Evolutionary conservation across 1,140 invertebrate genomes (phyloP).

Genomic region (Trachymyrmex septentrionalis): DNA sequence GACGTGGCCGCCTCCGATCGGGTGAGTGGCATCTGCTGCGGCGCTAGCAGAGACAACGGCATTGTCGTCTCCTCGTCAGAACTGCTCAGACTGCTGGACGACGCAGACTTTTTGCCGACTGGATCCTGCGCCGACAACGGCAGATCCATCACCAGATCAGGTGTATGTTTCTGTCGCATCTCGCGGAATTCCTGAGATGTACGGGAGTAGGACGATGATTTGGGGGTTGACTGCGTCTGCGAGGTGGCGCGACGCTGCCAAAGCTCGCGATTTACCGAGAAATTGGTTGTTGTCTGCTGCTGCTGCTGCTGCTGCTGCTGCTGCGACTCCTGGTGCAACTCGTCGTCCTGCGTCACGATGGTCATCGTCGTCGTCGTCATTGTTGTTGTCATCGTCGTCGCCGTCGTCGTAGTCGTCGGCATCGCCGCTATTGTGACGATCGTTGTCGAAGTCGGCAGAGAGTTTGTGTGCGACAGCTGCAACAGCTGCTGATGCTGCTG

Average conservation of each 20-base stretch:
- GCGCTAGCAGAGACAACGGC: constrained; percentile 50
- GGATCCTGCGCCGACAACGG: constrained; percentile 88
- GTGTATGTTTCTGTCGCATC: constrained; percentile 90
- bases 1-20: constrained; percentile 77
- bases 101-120: constrained; percentile 85
- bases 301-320: background rate
- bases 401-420: no score
- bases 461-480: constrained; percentile 62
- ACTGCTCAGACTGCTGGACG: constrained; percentile 83
- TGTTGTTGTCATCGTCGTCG: background rate
- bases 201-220: constrained; percentile 81
- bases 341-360: constrained; percentile 9
- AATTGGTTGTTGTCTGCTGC: constrained; percentile 75
- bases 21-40: constrained; percentile 23
- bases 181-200: constrained; percentile 85
- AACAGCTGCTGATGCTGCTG: constrained; percentile 62
- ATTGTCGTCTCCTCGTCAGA: constrained; percentile 81
- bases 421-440: no score
- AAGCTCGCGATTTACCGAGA: constrained; percentile 87
- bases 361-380: constrained; percentile 18
- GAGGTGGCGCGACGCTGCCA: constrained; percentile 89
- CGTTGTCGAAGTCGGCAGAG: constrained; percentile 34
- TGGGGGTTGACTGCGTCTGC: constrained; percentile 84
- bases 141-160: constrained; percentile 96
- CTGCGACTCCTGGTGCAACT: constrained; percentile 42